Base-by-base conservation (phyloP, 2,888 invertebrate genomes). In the Cylindroiulus punctatus region DNA sequence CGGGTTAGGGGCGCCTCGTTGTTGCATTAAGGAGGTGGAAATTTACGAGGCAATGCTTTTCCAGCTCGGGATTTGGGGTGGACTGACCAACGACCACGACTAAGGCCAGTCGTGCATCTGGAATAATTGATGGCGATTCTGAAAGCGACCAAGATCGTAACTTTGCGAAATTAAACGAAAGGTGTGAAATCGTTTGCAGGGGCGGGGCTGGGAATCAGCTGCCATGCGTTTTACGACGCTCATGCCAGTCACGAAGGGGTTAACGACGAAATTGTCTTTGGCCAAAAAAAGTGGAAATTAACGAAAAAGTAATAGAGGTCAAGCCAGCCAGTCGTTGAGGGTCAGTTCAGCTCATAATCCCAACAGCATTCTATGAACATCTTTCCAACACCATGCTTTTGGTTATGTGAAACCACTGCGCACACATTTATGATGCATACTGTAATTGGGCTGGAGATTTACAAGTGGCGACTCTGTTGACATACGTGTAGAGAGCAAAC, bases 81-180 rank as follows among this genome's bases (percentile, higher is more conserved):
- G 65, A n/a, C 26, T 17, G 5, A n/a, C 22, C 26, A 65, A 36
- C 26, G 26, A 65, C 65, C 2, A 26, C 1, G 26, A 1, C 65
- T 26, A 65, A 65, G 26, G 65, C n/a, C n/a, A n/a, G 52, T 26
- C 26, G 26, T 65, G 65, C 65, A 65, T 26, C 65, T n/a, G 4
- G 26, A 5, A 26, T 65, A 65, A 65, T 65, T 65, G 65, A 65
- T 65, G 65, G 65, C 65, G 52, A 52, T 52, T 52, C n/a, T 65
- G 65, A 26, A 65, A 22, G 26, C 19, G 19, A 65, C 65, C n/a
- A n/a, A n/a, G 65, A 22, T 65, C 65, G 26, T 65, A 65, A 65
- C 65, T 65, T 65, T 22, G 65, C 26, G 26, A 65, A 65, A 65
- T 65, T 65, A 65, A 65, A 65, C 65, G 26, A 65, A 52, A 65